These are phyloP conservation scores for Andrena dorsata DNA, from an alignment of 2,888 invertebrate species.

Conservation along the genomic window DNA sequence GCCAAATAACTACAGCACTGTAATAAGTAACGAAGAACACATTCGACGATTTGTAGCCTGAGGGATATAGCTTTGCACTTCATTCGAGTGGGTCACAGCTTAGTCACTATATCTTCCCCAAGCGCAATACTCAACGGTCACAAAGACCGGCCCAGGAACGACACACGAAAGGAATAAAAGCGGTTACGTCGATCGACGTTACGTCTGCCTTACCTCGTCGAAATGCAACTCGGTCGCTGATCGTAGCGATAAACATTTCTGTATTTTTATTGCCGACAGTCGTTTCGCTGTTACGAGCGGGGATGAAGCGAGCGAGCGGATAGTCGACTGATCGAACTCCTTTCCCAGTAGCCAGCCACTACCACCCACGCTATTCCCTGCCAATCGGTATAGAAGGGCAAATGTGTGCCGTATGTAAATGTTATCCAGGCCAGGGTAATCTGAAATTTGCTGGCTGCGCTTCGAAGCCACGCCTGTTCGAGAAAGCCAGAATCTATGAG, in stretches of 20 bases:
- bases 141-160: not conserved
- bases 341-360: conserved; percentile 27
- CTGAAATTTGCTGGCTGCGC: conserved; percentile 77
- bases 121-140: not conserved
- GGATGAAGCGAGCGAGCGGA: conserved; percentile 15
- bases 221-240: conserved; percentile 40
- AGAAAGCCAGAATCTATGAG: conserved; percentile 40
- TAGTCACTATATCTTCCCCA: too few species aligned
- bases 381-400: conserved; percentile 61
- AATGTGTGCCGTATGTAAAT: conserved; percentile 82
- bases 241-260: conserved; percentile 64
- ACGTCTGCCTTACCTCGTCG: conserved; percentile 4
- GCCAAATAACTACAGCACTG: too few species aligned
- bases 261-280: conserved; percentile 56
- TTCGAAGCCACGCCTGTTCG: conserved; percentile 37
- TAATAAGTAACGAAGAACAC: too few species aligned
- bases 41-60: too few species aligned
- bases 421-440: conserved; percentile 79
- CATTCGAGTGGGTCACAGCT: too few species aligned
- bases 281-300: conserved; percentile 22
- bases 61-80: too few species aligned
- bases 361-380: conserved; percentile 32
- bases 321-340: conserved; percentile 26
- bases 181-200: conserved; percentile 30
- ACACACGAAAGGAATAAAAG: conserved; percentile 8